phyloP scores from a whole-genome alignment of 2,113 vertebrate species.

The Oreochromis aureus region DNA sequence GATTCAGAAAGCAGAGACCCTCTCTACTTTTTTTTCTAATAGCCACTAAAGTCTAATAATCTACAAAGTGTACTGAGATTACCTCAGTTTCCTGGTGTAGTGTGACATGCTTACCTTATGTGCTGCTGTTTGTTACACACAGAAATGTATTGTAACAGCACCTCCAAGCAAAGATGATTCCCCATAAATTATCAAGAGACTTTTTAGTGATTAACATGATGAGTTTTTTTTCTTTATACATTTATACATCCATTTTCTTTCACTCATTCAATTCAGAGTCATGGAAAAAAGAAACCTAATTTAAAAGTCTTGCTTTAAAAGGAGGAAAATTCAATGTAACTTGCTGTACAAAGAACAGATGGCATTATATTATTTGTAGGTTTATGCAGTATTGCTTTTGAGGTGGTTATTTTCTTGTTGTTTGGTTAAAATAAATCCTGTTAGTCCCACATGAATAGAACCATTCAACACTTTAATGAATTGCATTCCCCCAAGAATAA shows the following conservation, averaged over 20 bases:
- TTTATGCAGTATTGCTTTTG: not conserved
- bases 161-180: not conserved
- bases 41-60: not conserved
- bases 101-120: no score
- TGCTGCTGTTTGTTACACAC: not conserved
- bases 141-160: not conserved
- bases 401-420: not conserved
- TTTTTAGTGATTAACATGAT: not conserved
- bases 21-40: not conserved
- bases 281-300: not conserved
- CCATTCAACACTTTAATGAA: conserved; percentile 1
- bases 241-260: not conserved
- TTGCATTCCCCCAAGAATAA: not conserved
- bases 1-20: not conserved
- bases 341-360: not conserved
- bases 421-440: not conserved
- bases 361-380: not conserved
- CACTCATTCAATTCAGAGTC: not conserved
- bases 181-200: not conserved
- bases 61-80: not conserved
- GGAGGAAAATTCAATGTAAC: not conserved
- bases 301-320: not conserved
- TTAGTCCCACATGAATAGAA: not conserved
- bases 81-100: not conserved
- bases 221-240: not conserved